Conservation (phyloP, 2,113 vertebrate species). For the Chlamydotis undulata region DNA sequence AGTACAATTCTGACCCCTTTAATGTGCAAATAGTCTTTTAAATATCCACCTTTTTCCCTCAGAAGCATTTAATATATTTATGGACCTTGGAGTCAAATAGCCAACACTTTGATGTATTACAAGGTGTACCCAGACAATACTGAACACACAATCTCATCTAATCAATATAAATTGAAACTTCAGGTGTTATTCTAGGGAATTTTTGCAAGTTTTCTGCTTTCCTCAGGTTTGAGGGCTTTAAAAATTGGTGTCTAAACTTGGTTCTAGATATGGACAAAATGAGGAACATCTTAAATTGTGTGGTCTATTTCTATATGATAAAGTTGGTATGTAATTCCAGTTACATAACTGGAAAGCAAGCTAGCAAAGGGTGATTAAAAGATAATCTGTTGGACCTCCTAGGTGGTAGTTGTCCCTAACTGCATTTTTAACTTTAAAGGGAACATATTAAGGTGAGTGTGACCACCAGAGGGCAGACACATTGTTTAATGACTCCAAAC, state of each 20-base stretch:
- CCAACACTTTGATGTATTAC: neutral
- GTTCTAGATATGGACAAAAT: neutral
- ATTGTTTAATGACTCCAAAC: neutral
- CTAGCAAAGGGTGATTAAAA: neutral
- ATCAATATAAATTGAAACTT: neutral
- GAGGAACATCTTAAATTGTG: neutral
- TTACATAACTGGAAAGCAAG: neutral
- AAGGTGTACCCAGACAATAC: neutral
- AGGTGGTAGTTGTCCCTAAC: neutral
- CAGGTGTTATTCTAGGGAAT: neutral
- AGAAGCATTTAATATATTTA: neutral
- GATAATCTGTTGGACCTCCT: neutral
- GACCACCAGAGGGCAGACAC: slow-evolving; percentile 58
- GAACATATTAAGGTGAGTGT: neutral
- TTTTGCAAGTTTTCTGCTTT: neutral
- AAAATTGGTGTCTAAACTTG: neutral
- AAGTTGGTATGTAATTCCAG: neutral
- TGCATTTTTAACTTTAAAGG: neutral
- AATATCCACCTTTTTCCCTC: neutral
- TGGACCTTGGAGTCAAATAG: neutral
- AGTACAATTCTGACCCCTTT: neutral
- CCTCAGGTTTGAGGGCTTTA: neutral
- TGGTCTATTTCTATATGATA: neutral
- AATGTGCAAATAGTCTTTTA: neutral
- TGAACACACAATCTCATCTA: neutral